Percentiles rank a stretch among this genome's conserved stretches.
Conservation (phyloP, 2,113 vertebrate genomes). For the Gavialis gangeticus region DNA sequence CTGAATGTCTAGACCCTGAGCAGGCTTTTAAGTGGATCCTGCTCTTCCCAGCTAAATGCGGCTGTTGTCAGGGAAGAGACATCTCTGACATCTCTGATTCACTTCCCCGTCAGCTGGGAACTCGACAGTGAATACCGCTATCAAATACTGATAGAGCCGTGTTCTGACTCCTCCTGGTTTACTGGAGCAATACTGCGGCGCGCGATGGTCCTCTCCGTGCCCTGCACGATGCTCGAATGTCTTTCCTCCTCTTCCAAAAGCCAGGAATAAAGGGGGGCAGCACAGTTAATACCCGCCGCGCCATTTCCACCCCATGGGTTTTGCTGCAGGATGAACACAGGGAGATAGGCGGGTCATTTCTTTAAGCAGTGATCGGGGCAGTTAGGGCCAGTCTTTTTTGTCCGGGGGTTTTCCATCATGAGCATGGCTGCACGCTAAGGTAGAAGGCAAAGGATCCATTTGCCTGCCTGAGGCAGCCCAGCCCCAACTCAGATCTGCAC, state of each 20-base stretch:
- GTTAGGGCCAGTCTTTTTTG: not conserved
- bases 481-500: not conserved
- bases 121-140: rapidly evolving
- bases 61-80: rapidly evolving
- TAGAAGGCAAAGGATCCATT: not conserved
- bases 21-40: not conserved
- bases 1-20: not conserved
- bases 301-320: not conserved
- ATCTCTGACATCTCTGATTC: not conserved
- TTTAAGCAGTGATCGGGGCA: not conserved
- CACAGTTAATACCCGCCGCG: not conserved
- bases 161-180: not conserved
- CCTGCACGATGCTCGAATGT: not conserved
- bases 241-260: not conserved
- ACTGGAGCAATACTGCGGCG: not conserved
- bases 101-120: not conserved
- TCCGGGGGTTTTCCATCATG: not conserved
- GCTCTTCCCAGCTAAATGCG: not conserved
- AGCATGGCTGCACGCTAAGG: not conserved
- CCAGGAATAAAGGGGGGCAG: not conserved
- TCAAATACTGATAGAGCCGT: not conserved
- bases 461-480: not conserved
- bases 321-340: not conserved
- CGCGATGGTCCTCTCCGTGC: not conserved
- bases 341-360: not conserved